Evolutionary conservation across 2,113 vertebrate species (phyloP).

Genomic region (Semnornis frantzii): DNA sequence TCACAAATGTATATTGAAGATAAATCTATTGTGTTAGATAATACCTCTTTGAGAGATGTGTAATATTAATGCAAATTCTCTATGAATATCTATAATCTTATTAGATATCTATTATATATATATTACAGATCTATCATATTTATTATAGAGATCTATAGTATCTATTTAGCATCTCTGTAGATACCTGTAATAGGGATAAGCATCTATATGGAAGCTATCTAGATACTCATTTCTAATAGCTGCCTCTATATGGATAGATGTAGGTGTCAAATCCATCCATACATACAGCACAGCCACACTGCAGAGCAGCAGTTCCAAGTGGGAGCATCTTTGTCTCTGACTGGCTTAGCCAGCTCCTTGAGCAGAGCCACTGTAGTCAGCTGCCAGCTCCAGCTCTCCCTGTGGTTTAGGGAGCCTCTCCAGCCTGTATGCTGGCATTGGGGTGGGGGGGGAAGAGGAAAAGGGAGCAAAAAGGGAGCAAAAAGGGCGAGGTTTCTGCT

Average conservation of each 20-base stretch:
- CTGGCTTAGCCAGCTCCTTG: neutral
- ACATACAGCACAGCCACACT: neutral
- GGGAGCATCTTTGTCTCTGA: neutral
- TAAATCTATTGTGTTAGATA: too few species aligned
- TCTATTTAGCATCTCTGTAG: neutral
- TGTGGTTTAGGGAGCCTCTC: neutral
- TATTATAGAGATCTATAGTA: too few species aligned
- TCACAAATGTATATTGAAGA: too few species aligned
- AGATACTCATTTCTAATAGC: neutral
- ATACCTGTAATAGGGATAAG: neutral
- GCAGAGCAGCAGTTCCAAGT: neutral
- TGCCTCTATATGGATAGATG: neutral
- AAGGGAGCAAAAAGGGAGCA: too few species aligned
- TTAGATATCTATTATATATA: too few species aligned
- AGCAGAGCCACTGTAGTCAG: neutral
- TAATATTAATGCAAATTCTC: too few species aligned
- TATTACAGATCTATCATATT: too few species aligned
- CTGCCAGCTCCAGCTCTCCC: neutral
- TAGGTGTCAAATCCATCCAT: neutral
- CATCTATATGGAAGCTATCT: neutral
- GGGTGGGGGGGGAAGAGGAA: accelerated
- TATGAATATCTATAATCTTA: too few species aligned
- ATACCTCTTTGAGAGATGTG: too few species aligned
- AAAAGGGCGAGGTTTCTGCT: neutral
- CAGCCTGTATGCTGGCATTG: neutral